Conservation (phyloP, 1,140 invertebrate species). For the Papilio machaon region DNA sequence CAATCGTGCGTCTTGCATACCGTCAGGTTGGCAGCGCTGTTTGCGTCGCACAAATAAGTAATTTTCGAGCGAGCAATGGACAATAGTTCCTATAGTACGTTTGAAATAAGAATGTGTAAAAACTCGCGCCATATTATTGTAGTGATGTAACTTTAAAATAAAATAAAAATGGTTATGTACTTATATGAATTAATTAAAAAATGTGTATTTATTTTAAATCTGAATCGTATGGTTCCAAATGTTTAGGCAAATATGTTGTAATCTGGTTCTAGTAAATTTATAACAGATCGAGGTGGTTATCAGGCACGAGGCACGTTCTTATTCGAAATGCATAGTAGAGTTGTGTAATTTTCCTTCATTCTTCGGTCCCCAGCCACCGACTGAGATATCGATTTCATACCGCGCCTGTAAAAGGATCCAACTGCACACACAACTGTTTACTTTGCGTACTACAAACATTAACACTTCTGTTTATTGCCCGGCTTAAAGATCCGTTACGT, state of each 20-base stretch:
- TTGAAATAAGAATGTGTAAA: not conserved
- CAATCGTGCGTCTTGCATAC: not conserved
- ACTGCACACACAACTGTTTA: constrained; percentile 52
- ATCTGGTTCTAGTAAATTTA: not conserved
- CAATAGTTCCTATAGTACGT: not conserved
- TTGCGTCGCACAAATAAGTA: constrained; percentile 28
- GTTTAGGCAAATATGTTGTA: too few relatives aligned
- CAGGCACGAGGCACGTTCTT: not conserved
- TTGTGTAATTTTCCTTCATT: constrained; percentile 29
- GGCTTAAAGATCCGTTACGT: constrained; percentile 48
- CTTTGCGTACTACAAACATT: constrained; percentile 51
- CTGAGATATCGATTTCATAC: constrained; percentile 42
- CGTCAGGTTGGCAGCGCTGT: constrained; percentile 3
- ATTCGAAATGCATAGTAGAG: not conserved
- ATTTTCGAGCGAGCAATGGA: constrained; percentile 10
- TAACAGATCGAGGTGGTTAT: not conserved
- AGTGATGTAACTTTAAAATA: not conserved
- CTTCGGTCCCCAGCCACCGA: constrained; percentile 27
- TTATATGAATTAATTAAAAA: too few relatives aligned
- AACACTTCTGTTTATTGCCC: constrained; percentile 54
- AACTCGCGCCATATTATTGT: not conserved
- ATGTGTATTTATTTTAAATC: not conserved
- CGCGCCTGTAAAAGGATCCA: constrained; percentile 47
- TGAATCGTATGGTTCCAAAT: too few relatives aligned
- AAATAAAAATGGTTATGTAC: too few relatives aligned